Base-by-base conservation (phyloP, 2,113 vertebrate species). In the Bubo bubo region DNA sequence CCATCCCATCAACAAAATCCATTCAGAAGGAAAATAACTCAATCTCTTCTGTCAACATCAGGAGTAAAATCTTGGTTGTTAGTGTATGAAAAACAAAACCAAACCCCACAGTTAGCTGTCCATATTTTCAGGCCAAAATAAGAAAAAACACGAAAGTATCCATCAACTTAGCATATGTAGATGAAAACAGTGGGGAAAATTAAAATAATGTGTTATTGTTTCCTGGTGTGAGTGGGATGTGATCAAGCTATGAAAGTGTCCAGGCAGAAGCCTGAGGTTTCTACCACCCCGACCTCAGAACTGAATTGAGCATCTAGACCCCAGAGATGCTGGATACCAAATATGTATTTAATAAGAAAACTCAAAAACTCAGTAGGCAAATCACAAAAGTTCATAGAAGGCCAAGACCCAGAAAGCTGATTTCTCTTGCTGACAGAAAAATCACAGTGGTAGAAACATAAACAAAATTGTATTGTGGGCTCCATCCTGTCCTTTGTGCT, bases 1-100 rank as follows among this genome's bases (percentile, higher is more conserved):
- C 95, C 83, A 89, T 12, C 95, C 95, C 96, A 97, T 95, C 97
- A 95, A 97, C 94, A 97, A 89, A 93, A 97, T 35, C 59, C 68
- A 59, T 83, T 68, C 76, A 3, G 34, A 75, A 55, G 77, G 95
- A 88, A 94, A 97, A 96, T 58, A 97, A 92, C 91, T 96, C 95
- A 83, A 92, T 97, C 95, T 91, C 83, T 94, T 90, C 79, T 97
- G 96, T 97, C 96, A 97, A 90, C 94, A 86, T 49, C 75, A 45
- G 58, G 53, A 80, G 79, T 45, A 70, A 97, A 79, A 90, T 79
- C 86, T 88, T 50, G 52, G 71, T 68, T 75, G 82, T 66, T 88
- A 81, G 77, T 17, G 27, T 30, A 35, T 15, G 86, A 83, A 59
- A 94, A 93, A 55, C 49, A 70, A 71, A 88, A 28, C 14, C 79